A percentile compares a stretch with the other conserved stretches of the same genome.
Conservation (phyloP, 2,888 invertebrate genomes). For the Melinopterus prodromus region DNA sequence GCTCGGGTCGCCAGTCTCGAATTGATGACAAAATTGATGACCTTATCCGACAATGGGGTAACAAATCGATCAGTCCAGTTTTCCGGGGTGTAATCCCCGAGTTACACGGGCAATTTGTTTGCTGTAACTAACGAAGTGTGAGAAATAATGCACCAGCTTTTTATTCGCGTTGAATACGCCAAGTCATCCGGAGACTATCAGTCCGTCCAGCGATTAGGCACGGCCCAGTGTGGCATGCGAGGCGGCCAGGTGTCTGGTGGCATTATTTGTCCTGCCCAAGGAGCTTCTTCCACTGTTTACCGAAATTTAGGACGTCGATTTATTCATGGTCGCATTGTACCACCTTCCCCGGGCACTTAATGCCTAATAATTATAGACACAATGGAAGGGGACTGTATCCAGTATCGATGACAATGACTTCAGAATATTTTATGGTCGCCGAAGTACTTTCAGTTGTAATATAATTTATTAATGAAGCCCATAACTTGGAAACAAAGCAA, state of each 20-base stretch:
- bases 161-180: slow-evolving; percentile 41
- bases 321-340: slow-evolving; percentile 31
- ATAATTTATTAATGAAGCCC: not conserved
- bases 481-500: too few species aligned
- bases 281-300: slow-evolving; percentile 35
- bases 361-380: slow-evolving; percentile 37
- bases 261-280: slow-evolving; percentile 34
- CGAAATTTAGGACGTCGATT: slow-evolving; percentile 36
- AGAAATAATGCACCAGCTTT: slow-evolving; percentile 53
- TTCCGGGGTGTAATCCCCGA: slow-evolving; percentile 45
- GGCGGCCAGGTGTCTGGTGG: slow-evolving; percentile 46
- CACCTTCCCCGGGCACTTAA: slow-evolving; percentile 27
- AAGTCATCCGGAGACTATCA: slow-evolving; percentile 49
- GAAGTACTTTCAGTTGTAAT: not conserved
- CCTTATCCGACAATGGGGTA: slow-evolving; percentile 49
- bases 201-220: slow-evolving; percentile 49
- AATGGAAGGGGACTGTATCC: slow-evolving; percentile 27
- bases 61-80: slow-evolving; percentile 50
- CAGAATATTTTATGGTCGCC: not conserved
- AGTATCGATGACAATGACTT: slow-evolving; percentile 18
- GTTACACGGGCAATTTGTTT: slow-evolving; percentile 54
- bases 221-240: slow-evolving; percentile 45
- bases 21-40: slow-evolving; percentile 43
- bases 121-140: slow-evolving; percentile 59
- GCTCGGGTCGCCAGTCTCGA: slow-evolving; percentile 36